Evolutionary conservation across 2,888 invertebrate genomes (phyloP), one percentile per base, ranked within the genome.

Genomic region (Drosophila atripex): DNA sequence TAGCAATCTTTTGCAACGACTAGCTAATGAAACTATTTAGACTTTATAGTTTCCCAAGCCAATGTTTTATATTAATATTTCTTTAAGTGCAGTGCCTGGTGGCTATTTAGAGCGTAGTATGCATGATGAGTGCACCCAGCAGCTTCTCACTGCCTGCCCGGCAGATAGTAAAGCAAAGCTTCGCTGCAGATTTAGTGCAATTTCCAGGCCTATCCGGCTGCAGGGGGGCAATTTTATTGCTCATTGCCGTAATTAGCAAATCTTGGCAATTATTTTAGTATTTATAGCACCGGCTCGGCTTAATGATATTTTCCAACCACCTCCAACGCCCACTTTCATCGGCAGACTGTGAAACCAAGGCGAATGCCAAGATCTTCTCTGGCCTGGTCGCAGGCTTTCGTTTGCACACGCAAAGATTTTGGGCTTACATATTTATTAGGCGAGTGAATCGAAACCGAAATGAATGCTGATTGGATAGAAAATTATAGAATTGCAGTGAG

Each of bases 171-270:
- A 80, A 69, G 77, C 84, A 89, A 79, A 85, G 89, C 90, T 86
- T 90, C 86, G 88, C 70, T 90, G 90, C 86, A 80, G 89, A 90
- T 90, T 89, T 88, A 82, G 90, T 80, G 83, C 90, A 90, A 82
- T 75, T 57, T 28, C 47, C 55, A 56, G 45, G 49, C 43, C 50
- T 56, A 41, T 41, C 71, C 41, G 56, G 66, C 58, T 52, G 54
- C 39, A 58, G 61, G 61, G 57, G 76, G 63, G 64, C 68, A 84
- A 69, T 84, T 84, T 78, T 76, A 75, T 70, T 72, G 74, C 71
- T 80, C 74, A 80, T 82, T 82, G 86, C 76, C 72, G 77, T 82
- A 84, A 84, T 84, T 84, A 86, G 84, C 79, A 69, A 75, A 75
- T 80, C 78, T 86, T 71, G 68, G 83, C 61, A 86, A 85, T 85